Evolutionary conservation across 2,797 vertebrate species (phyloP).

Genomic region (Siniperca undulata): DNA sequence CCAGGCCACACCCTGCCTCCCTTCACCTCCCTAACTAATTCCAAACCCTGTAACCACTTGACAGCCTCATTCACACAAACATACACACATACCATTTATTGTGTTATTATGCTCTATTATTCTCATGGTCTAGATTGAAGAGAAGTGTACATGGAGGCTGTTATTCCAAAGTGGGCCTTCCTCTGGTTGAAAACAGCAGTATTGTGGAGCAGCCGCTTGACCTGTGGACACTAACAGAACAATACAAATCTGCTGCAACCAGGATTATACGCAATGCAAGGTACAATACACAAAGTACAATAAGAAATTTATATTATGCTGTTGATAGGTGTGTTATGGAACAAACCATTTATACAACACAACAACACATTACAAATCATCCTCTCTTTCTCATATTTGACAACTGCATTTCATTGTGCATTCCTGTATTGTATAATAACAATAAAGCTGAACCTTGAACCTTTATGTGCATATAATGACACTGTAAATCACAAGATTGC

Average conservation of each 20-base stretch:
- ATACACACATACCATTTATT: neutral
- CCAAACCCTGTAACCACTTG: neutral
- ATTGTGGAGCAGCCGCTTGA: slow-evolving; percentile 93
- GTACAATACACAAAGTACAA: slow-evolving; percentile 74
- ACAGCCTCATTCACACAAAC: too few species aligned
- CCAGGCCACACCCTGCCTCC: neutral
- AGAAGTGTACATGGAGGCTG: slow-evolving; percentile 76
- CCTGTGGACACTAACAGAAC: slow-evolving; percentile 85
- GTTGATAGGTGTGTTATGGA: neutral
- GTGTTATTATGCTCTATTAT: neutral
- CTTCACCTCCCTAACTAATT: neutral
- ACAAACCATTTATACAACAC: neutral
- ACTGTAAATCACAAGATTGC: neutral
- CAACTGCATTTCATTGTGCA: too few species aligned
- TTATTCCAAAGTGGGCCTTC: slow-evolving; percentile 88
- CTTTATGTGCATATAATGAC: neutral
- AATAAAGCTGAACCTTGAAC: too few species aligned
- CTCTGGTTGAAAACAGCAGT: slow-evolving; percentile 90
- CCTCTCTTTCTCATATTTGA: neutral
- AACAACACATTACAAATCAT: neutral
- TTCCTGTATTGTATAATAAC: too few species aligned
- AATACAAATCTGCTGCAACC: slow-evolving; percentile 84
- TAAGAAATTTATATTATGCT: neutral
- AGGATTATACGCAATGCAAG: slow-evolving; percentile 88
- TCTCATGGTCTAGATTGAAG: slow-evolving; percentile 58